phyloP scores from a whole-genome alignment of 2,797 vertebrate species.

The Xiphorhynchus erythropygius region DNA sequence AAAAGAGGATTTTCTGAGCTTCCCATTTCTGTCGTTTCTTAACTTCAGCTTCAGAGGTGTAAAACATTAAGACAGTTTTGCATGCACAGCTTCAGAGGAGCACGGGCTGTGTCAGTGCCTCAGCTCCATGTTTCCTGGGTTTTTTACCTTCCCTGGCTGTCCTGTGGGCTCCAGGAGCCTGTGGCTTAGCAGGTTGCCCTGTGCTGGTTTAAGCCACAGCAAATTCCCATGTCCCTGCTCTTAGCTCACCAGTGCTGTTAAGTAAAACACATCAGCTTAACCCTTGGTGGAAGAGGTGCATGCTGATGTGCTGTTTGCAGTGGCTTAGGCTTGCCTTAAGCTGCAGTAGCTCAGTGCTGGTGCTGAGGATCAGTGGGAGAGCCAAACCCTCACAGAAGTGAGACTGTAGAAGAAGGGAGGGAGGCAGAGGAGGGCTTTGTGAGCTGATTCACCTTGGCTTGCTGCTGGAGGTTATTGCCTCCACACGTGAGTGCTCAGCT shows the following conservation, averaged over 20 bases:
- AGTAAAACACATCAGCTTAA: constrained; percentile 37
- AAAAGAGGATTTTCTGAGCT: constrained; percentile 21
- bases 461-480: background rate
- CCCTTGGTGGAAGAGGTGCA: background rate
- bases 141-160: background rate
- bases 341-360: background rate
- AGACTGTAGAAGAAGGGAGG: background rate
- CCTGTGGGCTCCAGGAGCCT: background rate
- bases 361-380: background rate
- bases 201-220: background rate
- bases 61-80: background rate
- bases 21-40: background rate
- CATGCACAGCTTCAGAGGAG: background rate
- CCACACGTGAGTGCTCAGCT: accelerated
- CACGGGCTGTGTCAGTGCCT: accelerated
- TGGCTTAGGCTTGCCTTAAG: constrained; percentile 29
- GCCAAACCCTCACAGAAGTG: background rate
- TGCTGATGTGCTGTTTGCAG: background rate
- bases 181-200: constrained; percentile 3
- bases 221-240: constrained; percentile 15
- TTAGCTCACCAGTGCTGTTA: constrained; percentile 19
- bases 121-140: background rate
- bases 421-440: background rate
- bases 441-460: background rate
- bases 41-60: background rate